A percentile compares a stretch with the other conserved stretches of the same genome.
These are phyloP conservation scores for Psephotus haematonotus DNA, from an alignment of 2,113 vertebrate genomes.

Conservation along the genomic window DNA sequence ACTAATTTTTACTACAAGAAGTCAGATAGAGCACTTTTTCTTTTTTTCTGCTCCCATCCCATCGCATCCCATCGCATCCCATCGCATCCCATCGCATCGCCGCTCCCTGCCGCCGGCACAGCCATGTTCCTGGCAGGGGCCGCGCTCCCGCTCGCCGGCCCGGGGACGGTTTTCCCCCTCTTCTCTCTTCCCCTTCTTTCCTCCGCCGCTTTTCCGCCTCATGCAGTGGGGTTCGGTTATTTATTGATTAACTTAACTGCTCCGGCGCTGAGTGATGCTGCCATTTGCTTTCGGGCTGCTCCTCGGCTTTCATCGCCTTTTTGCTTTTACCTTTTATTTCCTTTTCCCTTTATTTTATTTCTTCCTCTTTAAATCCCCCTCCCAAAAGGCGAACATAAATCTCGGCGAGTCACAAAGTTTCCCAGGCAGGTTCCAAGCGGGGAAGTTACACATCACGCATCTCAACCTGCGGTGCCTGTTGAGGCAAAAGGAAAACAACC, in stretches of 20 bases:
- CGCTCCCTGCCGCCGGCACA: not conserved
- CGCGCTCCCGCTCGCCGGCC: not conserved
- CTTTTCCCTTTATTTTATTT: accelerated
- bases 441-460: not conserved
- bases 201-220: slow-evolving; percentile 19
- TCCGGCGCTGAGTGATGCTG: slow-evolving; percentile 58
- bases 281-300: slow-evolving; percentile 68
- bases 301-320: not conserved
- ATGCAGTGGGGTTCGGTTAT: slow-evolving; percentile 44
- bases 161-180: not conserved
- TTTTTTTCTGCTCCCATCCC: too few species aligned
- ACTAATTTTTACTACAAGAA: too few species aligned
- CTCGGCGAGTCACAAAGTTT: not conserved
- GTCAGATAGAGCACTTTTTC: too few species aligned
- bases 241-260: slow-evolving; percentile 43
- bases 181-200: not conserved
- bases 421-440: not conserved
- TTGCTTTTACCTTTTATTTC: not conserved
- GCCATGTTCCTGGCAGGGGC: not conserved
- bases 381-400: not conserved
- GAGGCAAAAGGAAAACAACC: not conserved
- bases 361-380: not conserved
- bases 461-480: not conserved
- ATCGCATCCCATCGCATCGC: not conserved
- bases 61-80: not conserved